Conservation (phyloP, 2,113 vertebrate species). For the Pipra filicauda region DNA sequence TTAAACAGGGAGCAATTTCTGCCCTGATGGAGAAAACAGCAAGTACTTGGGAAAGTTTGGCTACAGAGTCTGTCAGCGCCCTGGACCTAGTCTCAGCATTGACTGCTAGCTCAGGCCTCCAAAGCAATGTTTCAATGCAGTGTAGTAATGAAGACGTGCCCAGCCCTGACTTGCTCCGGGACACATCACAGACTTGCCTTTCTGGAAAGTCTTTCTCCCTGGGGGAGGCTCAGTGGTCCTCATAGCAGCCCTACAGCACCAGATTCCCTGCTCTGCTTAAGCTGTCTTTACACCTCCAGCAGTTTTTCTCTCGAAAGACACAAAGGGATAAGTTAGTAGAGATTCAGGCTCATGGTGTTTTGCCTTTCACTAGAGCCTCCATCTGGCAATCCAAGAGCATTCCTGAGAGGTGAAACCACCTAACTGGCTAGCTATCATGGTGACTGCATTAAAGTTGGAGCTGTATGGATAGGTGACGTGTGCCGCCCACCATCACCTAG, state of each 20-base stretch:
- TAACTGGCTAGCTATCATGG: background rate
- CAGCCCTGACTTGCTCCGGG: background rate
- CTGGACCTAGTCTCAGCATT: background rate
- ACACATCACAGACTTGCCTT: background rate
- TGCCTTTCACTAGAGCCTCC: background rate
- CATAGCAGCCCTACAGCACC: background rate
- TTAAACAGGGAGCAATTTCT: constrained; percentile 43
- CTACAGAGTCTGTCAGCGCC: background rate
- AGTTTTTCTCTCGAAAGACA: background rate
- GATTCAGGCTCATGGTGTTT: background rate
- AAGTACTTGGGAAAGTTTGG: background rate
- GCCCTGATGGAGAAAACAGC: constrained; percentile 56
- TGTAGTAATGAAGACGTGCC: accelerated
- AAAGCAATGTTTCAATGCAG: background rate
- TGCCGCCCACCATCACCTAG: background rate
- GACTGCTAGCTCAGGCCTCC: background rate
- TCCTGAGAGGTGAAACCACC: constrained; percentile 44
- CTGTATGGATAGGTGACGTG: background rate
- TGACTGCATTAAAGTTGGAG: background rate
- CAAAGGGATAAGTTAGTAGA: background rate
- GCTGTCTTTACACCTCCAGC: background rate
- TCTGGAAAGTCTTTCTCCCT: background rate
- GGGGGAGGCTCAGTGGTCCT: background rate
- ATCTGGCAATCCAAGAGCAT: constrained; percentile 25
- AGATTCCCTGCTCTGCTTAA: background rate